Evolutionary conservation across 1,140 invertebrate species (phyloP).

Genomic region (Chironomus striatipennis): DNA sequence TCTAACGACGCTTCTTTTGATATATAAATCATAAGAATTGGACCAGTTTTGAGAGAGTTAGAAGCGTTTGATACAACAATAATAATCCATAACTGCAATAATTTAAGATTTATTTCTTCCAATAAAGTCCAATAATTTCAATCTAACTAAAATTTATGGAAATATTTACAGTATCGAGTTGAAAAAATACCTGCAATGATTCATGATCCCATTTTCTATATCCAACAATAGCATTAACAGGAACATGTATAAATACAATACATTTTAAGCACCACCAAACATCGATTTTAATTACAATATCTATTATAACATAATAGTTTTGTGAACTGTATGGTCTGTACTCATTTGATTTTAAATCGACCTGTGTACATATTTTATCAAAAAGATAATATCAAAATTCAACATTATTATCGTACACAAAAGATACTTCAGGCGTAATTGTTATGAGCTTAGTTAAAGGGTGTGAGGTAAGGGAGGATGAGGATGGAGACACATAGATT

Average conservation of each 20-base stretch:
- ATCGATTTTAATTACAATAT: conserved; percentile 2
- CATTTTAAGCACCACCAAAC: neutral
- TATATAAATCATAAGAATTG: too few species aligned
- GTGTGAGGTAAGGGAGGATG: too few species aligned
- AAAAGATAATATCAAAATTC: neutral
- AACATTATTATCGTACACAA: neutral
- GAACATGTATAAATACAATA: neutral
- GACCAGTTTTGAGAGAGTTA: too few species aligned
- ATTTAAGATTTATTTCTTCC: neutral
- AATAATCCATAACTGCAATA: too few species aligned
- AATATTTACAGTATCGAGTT: neutral
- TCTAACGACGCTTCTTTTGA: too few species aligned
- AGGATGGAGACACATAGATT: neutral
- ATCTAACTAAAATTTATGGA: neutral
- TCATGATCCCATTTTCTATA: neutral
- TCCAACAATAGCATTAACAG: neutral
- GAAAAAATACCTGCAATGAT: neutral
- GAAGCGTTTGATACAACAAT: too few species aligned
- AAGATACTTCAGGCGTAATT: too few species aligned
- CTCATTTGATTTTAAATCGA: neutral
- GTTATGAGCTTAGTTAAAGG: too few species aligned
- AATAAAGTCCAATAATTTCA: conserved; percentile 3
- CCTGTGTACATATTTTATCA: conserved; percentile 7
- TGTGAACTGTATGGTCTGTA: neutral
- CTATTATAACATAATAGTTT: conserved; percentile 10